phyloP scores from a whole-genome alignment of 2,888 invertebrate genomes.

The Limnephilus marmoratus region DNA sequence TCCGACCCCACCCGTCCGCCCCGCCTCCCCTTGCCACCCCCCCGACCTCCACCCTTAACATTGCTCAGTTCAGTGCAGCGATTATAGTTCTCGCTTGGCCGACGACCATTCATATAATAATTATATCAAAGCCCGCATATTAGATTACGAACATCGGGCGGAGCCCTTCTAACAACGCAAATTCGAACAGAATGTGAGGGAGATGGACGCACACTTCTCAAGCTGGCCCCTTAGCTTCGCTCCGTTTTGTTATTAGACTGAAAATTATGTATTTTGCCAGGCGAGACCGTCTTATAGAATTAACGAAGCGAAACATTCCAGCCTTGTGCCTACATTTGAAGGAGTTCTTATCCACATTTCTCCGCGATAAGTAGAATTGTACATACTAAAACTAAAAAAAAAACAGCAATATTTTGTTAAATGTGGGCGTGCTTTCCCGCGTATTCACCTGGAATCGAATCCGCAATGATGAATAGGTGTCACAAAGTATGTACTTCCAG shows the following conservation, averaged over 20 bases:
- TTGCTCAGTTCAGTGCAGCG: conserved; percentile 64
- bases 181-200: conserved; percentile 13
- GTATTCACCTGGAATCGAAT: background rate
- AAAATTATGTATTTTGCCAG: conserved; percentile 54
- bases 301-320: conserved; percentile 39
- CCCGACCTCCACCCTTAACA: conserved; percentile 50
- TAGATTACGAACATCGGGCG: conserved; percentile 57
- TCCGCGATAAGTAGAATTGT: background rate
- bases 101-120: conserved; percentile 63
- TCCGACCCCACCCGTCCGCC: conserved; percentile 27
- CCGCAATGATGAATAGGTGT: background rate
- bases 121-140: conserved; percentile 65
- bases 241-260: conserved; percentile 51
- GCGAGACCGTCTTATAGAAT: conserved; percentile 49
- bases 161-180: conserved; percentile 35
- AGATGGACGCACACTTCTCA: conserved; percentile 50
- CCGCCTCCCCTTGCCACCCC: conserved; percentile 13
- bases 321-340: background rate
- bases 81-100: conserved; percentile 64
- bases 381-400: background rate
- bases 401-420: background rate
- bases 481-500: background rate
- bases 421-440: background rate
- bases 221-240: conserved; percentile 43
- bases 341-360: background rate